A percentile compares a stretch with the other conserved stretches of the same genome.
These are phyloP conservation scores for Amyelois transitella DNA, from an alignment of 1,140 invertebrate species.

Conservation along the genomic window DNA sequence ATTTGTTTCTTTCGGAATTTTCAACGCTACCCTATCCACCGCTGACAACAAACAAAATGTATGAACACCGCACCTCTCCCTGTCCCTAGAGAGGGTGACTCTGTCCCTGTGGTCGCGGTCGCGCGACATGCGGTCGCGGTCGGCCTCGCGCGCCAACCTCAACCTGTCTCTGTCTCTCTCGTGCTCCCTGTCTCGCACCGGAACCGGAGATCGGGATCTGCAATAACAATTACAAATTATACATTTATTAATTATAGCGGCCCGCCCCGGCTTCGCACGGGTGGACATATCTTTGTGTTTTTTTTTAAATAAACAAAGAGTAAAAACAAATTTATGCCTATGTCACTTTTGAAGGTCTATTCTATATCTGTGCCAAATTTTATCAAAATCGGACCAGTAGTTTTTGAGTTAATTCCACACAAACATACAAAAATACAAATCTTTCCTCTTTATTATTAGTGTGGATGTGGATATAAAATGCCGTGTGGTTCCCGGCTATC, in stretches of 20 bases:
- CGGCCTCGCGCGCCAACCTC: constrained; percentile 39
- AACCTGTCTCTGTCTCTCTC: constrained; percentile 36
- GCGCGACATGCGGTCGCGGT: constrained; percentile 55
- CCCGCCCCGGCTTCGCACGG: background rate
- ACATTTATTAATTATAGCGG: background rate
- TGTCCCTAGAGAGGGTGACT: constrained; percentile 43
- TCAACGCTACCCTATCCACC: no score
- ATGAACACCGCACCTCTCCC: constrained; percentile 34
- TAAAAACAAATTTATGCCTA: no score
- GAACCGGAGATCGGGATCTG: constrained; percentile 54
- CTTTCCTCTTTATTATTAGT: no score
- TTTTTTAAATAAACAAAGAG: background rate
- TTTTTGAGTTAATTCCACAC: no score
- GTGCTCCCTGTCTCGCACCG: constrained; percentile 29
- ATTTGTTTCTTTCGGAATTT: no score
- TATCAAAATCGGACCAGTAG: no score
- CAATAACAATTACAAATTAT: background rate
- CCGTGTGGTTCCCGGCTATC: no score
- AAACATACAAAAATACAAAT: no score
- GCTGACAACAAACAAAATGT: background rate
- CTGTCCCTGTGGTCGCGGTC: constrained; percentile 56
- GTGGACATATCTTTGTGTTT: background rate
- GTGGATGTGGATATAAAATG: no score
- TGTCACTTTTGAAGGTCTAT: no score
- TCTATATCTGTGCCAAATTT: no score